A percentile compares a stretch with the other conserved stretches of the same genome.
Conservation (phyloP, 2,797 vertebrate species). For the Philypnodon macrostomus region DNA sequence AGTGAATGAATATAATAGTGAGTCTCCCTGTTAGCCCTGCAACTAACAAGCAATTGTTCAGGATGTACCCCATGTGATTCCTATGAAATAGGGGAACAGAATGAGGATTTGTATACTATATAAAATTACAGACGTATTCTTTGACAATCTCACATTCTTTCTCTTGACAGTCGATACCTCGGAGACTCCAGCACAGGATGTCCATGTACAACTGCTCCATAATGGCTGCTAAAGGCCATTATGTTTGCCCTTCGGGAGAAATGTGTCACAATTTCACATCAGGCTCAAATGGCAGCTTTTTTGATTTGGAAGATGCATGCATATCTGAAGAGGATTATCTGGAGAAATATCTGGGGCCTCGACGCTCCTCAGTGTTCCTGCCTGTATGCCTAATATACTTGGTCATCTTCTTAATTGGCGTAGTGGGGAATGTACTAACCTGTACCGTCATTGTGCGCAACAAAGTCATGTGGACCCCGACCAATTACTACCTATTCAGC, state of each 20-base stretch:
- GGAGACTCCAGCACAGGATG: constrained; percentile 39
- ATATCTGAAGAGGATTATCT: constrained; percentile 80
- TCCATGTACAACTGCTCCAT: constrained; percentile 73
- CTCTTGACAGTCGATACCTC: constrained; percentile 4
- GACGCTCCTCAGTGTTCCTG: constrained; percentile 78
- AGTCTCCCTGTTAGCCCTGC: too few species aligned
- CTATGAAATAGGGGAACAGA: too few species aligned
- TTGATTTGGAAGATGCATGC: constrained; percentile 70
- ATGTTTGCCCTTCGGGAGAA: constrained; percentile 44
- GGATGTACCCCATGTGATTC: too few species aligned
- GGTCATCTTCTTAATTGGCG: constrained; percentile 86
- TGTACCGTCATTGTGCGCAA: constrained; percentile 86
- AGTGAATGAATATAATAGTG: too few species aligned
- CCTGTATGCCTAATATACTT: constrained; percentile 86
- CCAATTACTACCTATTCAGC: constrained; percentile 95
- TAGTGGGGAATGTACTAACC: constrained; percentile 85
- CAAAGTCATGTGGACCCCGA: constrained; percentile 90
- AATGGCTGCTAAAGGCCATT: constrained; percentile 11
- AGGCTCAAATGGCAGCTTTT: constrained; percentile 42
- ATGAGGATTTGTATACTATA: too few species aligned
- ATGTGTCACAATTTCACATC: constrained; percentile 71
- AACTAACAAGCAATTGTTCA: too few species aligned
- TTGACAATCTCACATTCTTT: neutral
- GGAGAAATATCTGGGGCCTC: constrained; percentile 82
- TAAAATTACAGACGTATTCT: too few species aligned